These are phyloP conservation scores for Neotoma lepida DNA, from an alignment of 2,113 vertebrate species.

Conservation along the genomic window DNA sequence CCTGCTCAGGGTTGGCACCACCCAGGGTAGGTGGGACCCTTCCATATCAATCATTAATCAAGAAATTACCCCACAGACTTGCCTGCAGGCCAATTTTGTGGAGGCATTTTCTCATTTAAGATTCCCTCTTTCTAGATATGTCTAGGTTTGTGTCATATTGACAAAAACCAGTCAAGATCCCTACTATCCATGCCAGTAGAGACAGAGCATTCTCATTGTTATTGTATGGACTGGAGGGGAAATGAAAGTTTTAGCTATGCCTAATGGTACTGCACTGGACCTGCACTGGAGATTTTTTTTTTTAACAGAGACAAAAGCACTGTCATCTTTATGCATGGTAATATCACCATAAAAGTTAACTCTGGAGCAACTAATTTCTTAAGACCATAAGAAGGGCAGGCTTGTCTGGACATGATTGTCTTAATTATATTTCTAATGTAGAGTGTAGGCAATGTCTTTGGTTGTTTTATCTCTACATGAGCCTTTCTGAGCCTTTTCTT, in stretches of 20 bases:
- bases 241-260: neutral
- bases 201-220: neutral
- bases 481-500: constrained; percentile 39
- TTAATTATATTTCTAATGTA: constrained; percentile 1
- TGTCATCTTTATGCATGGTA: neutral
- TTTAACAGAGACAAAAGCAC: neutral
- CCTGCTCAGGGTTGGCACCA: neutral
- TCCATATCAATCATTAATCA: neutral
- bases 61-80: neutral
- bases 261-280: neutral
- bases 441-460: neutral
- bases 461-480: constrained; percentile 7
- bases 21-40: neutral
- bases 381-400: neutral
- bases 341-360: neutral
- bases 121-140: neutral
- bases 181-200: neutral
- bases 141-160: neutral
- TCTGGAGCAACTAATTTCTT: constrained; percentile 26
- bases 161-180: neutral
- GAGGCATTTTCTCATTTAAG: neutral
- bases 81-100: neutral
- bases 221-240: neutral
- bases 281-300: neutral
- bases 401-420: neutral